A percentile compares a stretch with the other conserved stretches of the same genome.
phyloP scores from a whole-genome alignment of 2,797 vertebrate species.

The Lerista edwardsae region DNA sequence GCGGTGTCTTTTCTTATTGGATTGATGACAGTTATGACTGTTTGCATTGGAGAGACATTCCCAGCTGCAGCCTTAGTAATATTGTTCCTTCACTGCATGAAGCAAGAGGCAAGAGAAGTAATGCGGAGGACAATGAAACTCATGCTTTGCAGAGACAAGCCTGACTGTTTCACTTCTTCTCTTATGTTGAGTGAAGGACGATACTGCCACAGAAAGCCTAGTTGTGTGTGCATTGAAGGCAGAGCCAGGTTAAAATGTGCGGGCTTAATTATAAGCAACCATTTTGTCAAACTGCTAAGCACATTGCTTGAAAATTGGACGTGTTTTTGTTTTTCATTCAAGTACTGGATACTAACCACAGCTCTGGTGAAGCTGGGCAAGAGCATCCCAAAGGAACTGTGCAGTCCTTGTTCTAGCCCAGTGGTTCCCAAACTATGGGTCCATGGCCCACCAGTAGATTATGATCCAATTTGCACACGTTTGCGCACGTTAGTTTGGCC shows the following conservation, averaged over 20 bases:
- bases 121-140: background rate
- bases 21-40: slow-evolving; percentile 28
- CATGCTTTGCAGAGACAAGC: background rate
- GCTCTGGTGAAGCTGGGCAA: background rate
- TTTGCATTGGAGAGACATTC: slow-evolving; percentile 4
- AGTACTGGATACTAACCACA: background rate
- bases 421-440: too few species aligned
- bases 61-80: background rate
- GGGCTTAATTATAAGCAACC: background rate
- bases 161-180: background rate
- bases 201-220: background rate
- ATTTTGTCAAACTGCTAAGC: too few species aligned
- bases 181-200: background rate
- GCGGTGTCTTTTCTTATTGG: slow-evolving; percentile 24
- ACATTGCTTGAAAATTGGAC: background rate
- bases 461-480: too few species aligned
- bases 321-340: background rate
- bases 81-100: background rate
- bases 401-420: background rate
- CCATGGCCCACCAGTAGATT: too few species aligned
- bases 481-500: background rate
- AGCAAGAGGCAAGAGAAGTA: slow-evolving; percentile 16
- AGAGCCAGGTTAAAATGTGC: too few species aligned
- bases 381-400: background rate
- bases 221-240: too few species aligned